Conservation (phyloP, 2,888 invertebrate genomes). For the Macroteleia sp. region DNA sequence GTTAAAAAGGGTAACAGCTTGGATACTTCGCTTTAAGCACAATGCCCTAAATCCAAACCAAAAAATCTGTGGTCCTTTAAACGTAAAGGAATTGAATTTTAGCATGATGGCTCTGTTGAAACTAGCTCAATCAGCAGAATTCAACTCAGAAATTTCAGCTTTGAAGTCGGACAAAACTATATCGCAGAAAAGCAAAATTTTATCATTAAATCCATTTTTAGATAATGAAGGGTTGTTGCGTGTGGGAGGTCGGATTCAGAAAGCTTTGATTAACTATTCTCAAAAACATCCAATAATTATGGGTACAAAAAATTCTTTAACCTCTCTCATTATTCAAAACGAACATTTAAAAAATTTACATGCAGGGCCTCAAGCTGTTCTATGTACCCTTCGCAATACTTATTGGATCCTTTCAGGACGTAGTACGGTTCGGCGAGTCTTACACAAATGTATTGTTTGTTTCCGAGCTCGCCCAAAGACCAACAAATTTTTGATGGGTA, state of each 20-base stretch:
- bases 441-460: not conserved
- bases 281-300: constrained; percentile 27
- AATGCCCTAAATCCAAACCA: too few species aligned
- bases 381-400: constrained; percentile 1
- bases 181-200: constrained; percentile 9
- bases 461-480: not conserved
- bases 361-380: constrained; percentile 4
- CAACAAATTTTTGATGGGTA: not conserved
- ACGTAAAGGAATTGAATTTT: not conserved
- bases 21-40: too few species aligned
- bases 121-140: constrained; percentile 10
- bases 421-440: not conserved
- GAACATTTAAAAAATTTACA: constrained; percentile 25
- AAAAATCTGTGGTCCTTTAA: not conserved
- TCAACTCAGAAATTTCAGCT: not conserved
- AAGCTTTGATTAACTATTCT: constrained; percentile 7
- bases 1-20: too few species aligned
- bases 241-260: constrained; percentile 28
- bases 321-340: constrained; percentile 16
- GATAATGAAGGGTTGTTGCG: constrained; percentile 13
- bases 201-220: not conserved
- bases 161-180: not conserved
- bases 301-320: constrained; percentile 25
- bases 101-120: not conserved
- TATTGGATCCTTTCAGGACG: not conserved